Evolutionary conservation across 2,797 vertebrate genomes (phyloP), one percentile per base, ranked within the genome.

Genomic region (Mormyrus hasselquistii): DNA sequence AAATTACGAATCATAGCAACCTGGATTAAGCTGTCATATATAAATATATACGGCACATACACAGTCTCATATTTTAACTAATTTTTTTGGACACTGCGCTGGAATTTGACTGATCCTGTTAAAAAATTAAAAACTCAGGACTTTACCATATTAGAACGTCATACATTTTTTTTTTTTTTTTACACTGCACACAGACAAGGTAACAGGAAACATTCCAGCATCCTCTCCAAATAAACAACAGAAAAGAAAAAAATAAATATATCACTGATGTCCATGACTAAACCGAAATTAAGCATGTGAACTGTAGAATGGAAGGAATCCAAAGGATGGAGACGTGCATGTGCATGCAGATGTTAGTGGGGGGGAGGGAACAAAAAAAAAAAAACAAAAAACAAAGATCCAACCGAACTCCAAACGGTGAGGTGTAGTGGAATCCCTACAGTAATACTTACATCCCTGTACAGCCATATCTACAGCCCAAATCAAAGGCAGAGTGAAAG

Each of bases 371-470:
- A 44, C 86, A 59, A 88, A 16, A 84, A 89, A 90, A 90, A 53
- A 89, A n/a, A 88, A 47, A 89, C 6, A 89, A 47, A 65, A n/a
- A 22, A 47, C 52, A n/a, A 22, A 90, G 65, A 84, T 12, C 49
- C 47, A 50, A 84, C 73, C 14, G 38, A 79, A 79, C 38, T 79
- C 16, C 73, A 79, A 96, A 92, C 94, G 22, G 94, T 92, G 96
- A 94, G 93, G 95, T 96, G 94, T 93, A 88, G 93, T 96, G 87
- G 87, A 96, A 96, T 96, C 94, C 97, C 97, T 96, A 97, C 97
- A 98, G 97, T 97, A 96, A 96, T 99, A 99, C 99, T 99, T 99
- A 99, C 99, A 99, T 99, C 99, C 98, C 99, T 99, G 98, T 99
- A 99, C 98, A 99, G 99, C 99, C 99, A 99, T 97, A 99, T 99